Conservation (phyloP, 2,113 vertebrate genomes). For the Leucopsar rothschildi region DNA sequence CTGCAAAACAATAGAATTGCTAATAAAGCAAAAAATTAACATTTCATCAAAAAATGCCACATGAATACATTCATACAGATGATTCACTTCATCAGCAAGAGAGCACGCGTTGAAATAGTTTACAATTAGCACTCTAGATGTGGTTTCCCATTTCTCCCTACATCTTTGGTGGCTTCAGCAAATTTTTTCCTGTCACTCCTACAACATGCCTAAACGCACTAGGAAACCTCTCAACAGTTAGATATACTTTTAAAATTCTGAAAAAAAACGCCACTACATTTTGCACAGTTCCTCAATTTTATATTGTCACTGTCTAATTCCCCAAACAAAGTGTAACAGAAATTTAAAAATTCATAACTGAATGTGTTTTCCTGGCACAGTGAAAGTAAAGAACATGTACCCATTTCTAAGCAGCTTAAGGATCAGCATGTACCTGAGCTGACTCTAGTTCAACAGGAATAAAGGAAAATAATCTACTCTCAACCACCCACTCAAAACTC, state of each 20-base stretch:
- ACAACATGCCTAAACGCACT: background rate
- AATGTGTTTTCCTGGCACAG: background rate
- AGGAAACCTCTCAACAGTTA: slow-evolving; percentile 29
- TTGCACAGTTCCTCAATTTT: background rate
- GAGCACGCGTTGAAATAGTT: slow-evolving; percentile 41
- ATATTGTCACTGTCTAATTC: background rate
- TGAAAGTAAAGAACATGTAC: background rate
- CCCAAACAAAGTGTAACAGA: background rate
- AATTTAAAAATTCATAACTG: background rate
- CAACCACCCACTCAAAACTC: background rate
- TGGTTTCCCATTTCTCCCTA: slow-evolving; percentile 39
- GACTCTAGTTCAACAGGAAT: background rate
- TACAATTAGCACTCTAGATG: slow-evolving; percentile 48
- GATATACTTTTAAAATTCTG: background rate
- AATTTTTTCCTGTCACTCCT: slow-evolving; percentile 1
- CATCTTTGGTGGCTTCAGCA: slow-evolving; percentile 44
- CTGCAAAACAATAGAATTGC: slow-evolving; percentile 46
- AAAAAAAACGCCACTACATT: background rate
- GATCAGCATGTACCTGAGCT: background rate
- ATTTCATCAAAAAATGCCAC: slow-evolving; percentile 62
- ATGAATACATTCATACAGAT: slow-evolving; percentile 44
- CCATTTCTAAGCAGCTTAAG: background rate
- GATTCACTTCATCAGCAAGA: slow-evolving; percentile 56
- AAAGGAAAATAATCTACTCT: background rate
- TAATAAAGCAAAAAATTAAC: slow-evolving; percentile 60